phyloP scores from a whole-genome alignment of 2,797 vertebrate genomes.

The Thaleichthys pacificus region DNA sequence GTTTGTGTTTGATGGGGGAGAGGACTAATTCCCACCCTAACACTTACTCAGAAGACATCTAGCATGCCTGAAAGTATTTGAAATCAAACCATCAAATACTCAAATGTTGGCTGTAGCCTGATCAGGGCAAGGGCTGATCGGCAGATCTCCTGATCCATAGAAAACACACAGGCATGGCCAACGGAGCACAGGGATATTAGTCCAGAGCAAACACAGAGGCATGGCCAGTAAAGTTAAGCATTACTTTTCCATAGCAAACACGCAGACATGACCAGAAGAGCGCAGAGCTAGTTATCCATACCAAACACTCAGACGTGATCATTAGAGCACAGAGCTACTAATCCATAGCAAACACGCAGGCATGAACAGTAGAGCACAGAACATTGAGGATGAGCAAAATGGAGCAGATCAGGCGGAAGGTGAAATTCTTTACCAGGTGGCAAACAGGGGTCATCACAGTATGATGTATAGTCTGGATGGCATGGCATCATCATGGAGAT shows the following conservation, averaged over 20 bases:
- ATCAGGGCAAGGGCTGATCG: no score
- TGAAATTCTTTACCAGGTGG: constrained; percentile 74
- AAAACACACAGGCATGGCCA: no score
- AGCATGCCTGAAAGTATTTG: no score
- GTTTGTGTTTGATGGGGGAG: constrained; percentile 10
- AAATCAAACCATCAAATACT: no score
- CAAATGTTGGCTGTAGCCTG: no score
- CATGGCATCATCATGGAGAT: constrained; percentile 67
- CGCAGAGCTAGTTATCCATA: background rate
- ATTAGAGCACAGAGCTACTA: background rate
- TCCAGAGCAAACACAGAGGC: no score
- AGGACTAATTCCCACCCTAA: background rate
- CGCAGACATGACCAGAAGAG: background rate
- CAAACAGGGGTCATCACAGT: constrained; percentile 84
- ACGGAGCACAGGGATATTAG: no score
- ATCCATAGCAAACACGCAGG: background rate
- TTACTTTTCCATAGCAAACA: no score
- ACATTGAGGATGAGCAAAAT: background rate
- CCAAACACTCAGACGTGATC: background rate
- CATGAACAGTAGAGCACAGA: background rate
- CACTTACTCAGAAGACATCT: no score
- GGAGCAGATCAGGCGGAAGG: constrained; percentile 13
- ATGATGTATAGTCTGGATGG: constrained; percentile 80
- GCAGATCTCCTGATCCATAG: no score
- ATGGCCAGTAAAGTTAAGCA: no score